Conservation (phyloP, 1,140 invertebrate genomes). For the Laupala kohalensis region DNA sequence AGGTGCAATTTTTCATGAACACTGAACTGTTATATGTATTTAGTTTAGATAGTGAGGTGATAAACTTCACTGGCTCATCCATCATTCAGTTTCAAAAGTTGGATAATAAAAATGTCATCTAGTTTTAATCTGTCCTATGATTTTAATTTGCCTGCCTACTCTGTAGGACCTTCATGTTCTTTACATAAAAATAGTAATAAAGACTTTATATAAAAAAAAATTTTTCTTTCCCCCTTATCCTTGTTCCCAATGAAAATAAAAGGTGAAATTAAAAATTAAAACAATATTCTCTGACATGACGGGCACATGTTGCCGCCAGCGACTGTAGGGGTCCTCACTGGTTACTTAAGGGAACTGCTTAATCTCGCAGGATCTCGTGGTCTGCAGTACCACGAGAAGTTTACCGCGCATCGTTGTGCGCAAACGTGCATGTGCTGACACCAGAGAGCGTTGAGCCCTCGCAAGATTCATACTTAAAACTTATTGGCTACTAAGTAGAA, state of each 20-base stretch:
- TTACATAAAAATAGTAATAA: background rate
- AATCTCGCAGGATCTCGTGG: conserved; percentile 4
- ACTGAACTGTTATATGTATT: conserved; percentile 1
- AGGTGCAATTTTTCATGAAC: background rate
- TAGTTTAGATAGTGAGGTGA: background rate
- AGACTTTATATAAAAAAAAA: background rate
- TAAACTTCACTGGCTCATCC: background rate
- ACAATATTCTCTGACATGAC: no score
- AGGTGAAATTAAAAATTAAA: background rate
- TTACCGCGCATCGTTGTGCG: background rate
- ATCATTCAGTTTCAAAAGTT: background rate
- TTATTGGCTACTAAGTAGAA: background rate
- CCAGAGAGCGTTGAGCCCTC: conserved; percentile 3
- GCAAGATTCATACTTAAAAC: background rate
- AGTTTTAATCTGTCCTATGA: background rate
- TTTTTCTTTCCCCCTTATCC: background rate
- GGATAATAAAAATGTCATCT: background rate
- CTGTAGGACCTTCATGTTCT: background rate
- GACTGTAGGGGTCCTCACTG: background rate
- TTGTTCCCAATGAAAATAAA: background rate
- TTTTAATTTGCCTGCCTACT: background rate
- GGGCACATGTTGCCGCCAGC: no score
- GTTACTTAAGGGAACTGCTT: background rate
- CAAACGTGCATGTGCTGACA: conserved; percentile 4
- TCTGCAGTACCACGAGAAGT: conserved; percentile 1